Conservation (phyloP, 2,888 invertebrate genomes). For the Cosmopolites sordidus region DNA sequence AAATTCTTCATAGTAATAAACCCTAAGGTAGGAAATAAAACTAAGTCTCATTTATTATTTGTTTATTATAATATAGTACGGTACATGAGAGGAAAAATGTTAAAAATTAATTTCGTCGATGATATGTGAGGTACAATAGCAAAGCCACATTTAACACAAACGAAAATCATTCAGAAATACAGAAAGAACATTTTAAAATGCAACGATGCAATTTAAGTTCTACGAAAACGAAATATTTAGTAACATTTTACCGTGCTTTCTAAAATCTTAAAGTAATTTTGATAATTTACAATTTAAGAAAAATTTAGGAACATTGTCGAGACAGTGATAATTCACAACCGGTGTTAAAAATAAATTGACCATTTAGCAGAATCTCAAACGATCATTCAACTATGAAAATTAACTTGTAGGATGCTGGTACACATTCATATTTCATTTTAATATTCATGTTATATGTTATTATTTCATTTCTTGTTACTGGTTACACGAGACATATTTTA, state of each 20-base stretch:
- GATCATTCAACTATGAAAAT: too few species aligned
- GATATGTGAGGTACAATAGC: conserved; percentile 17
- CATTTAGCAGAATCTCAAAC: background rate
- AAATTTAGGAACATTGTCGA: conserved; percentile 19
- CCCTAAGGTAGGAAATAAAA: conserved; percentile 12
- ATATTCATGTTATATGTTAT: too few species aligned
- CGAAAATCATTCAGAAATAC: background rate
- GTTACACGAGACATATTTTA: too few species aligned
- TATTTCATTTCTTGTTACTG: too few species aligned
- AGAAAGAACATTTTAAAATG: background rate
- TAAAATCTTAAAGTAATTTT: conserved; percentile 8
- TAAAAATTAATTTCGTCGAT: conserved; percentile 9
- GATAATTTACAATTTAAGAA: conserved; percentile 2
- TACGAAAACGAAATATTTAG: conserved; percentile 11
- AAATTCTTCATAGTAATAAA: too few species aligned
- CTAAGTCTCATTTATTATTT: background rate
- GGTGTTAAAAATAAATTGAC: conserved; percentile 16
- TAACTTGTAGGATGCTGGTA: too few species aligned
- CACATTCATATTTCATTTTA: too few species aligned
- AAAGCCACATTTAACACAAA: conserved; percentile 3
- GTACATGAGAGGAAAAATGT: conserved; percentile 6
- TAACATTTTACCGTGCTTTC: conserved; percentile 21
- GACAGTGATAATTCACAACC: conserved; percentile 18
- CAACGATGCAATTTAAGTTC: background rate
- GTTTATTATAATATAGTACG: conserved; percentile 24